Base-by-base conservation (phyloP, 2,113 vertebrate genomes). In the Semnornis frantzii region DNA sequence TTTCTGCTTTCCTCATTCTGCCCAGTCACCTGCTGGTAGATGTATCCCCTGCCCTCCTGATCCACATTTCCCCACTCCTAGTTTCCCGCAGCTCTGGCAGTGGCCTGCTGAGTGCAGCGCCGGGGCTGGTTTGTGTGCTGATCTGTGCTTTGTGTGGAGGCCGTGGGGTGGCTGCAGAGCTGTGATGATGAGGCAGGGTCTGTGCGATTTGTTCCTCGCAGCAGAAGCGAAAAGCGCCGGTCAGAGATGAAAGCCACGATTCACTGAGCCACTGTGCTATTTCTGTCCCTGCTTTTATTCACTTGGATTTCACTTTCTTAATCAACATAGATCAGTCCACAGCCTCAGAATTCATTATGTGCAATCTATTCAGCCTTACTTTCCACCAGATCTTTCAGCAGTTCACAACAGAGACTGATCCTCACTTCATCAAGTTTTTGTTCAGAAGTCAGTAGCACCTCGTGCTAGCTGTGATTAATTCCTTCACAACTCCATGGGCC, bases 271-370 rank as follows among this genome's bases (percentile, higher is more conserved):
- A 4, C 24, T 16, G 34, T 84, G n/a, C 87, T 94, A 30, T 87
- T 93, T 87, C 78, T 60, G 71, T 15, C 81, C 59, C 0, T 21
- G 71, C 71, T 73, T 94, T 76, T 82, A 31, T 33, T 83, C 57
- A 1, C 89, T 95, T 77, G 74, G 84, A 87, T 94, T 92, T 92
- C 82, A 48, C 87, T 94, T 85, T 82, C 79, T 89, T 81, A 64
- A 83, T 93, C 91, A 82, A 33, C 82, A 62, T 3, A 60, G 69
- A 87, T 57, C 68, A 66, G 72, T 85, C 85, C 89, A 71, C 64
- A 85, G 82, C 71, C 68, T 80, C 52, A 30, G 63, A 87, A 79
- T 82, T 92, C 85, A 31, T 91, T 63, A 85, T 12, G 42, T 74
- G 17, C 81, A 46, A 15, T 85, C 74, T 84, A 34, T 92, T 92